Evolutionary conservation across 2,113 vertebrate species (phyloP).

Genomic region (Sander vitreus): DNA sequence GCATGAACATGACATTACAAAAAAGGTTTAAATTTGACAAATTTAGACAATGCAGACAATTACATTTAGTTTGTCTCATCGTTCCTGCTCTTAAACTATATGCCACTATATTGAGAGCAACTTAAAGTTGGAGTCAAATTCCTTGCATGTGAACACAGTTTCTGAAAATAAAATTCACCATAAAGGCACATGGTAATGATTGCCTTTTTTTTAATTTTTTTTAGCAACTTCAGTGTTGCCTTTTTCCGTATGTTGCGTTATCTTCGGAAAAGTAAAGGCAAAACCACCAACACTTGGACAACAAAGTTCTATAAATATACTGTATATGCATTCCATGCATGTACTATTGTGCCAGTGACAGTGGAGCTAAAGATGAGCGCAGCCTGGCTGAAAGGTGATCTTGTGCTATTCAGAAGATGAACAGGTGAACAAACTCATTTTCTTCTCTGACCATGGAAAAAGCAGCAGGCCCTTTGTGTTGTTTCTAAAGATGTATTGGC

Average conservation of each 20-base stretch:
- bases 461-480: slow-evolving; percentile 50
- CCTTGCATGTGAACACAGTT: no score
- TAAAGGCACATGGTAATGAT: not conserved
- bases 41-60: not conserved
- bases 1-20: not conserved
- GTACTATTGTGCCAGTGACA: not conserved
- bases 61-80: not conserved
- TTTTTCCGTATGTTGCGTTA: not conserved
- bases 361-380: slow-evolving; percentile 1
- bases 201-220: no score
- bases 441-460: slow-evolving; percentile 33
- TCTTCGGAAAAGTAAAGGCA: not conserved
- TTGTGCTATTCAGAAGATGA: slow-evolving; percentile 51
- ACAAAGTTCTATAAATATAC: no score
- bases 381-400: slow-evolving; percentile 43
- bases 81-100: no score
- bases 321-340: not conserved
- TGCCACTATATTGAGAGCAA: no score
- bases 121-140: not conserved
- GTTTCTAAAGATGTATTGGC: slow-evolving; percentile 58
- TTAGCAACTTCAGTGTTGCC: not conserved
- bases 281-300: not conserved
- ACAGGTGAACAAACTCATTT: slow-evolving; percentile 67
- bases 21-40: not conserved
- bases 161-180: not conserved